Percentiles rank a stretch among this genome's conserved stretches.
Conservation (phyloP, 1,140 invertebrate genomes). For the Bombus waltoni region DNA sequence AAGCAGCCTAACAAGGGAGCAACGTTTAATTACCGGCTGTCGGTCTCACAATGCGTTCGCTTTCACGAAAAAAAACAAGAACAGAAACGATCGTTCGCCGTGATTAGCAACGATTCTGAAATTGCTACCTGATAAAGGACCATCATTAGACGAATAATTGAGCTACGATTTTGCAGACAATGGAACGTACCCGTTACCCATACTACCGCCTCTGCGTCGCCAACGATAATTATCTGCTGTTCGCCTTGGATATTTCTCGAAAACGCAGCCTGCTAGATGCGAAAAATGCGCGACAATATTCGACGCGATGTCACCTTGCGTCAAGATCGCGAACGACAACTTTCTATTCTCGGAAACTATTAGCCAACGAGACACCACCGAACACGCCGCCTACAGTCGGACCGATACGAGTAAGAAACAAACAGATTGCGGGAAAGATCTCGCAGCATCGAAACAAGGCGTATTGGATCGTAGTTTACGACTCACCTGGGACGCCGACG, state of each 20-base stretch:
- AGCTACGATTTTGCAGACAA: conserved; percentile 37
- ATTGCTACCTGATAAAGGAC: conserved; percentile 19
- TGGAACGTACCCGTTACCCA: not conserved
- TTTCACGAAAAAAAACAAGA: not conserved
- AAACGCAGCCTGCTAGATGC: not conserved
- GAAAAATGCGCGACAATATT: not conserved
- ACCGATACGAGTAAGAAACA: not conserved
- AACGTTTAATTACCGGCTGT: conserved; percentile 10
- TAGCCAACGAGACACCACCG: not conserved
- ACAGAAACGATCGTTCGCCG: not conserved
- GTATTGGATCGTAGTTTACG: not conserved
- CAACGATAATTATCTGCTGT: not conserved
- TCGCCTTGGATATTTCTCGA: not conserved
- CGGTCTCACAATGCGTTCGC: not conserved
- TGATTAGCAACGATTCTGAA: conserved; percentile 26
- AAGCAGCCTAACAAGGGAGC: not conserved
- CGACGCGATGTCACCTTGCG: no score
- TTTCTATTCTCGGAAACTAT: not conserved
- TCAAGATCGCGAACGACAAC: not conserved
- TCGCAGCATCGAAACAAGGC: not conserved
- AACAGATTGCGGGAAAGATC: not conserved
- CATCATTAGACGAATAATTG: conserved; percentile 40
- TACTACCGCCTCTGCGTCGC: not conserved
- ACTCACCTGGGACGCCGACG: conserved; percentile 90
- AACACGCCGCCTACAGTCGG: not conserved